Base-by-base conservation (phyloP, 1,140 invertebrate genomes). In the Helicorthomorpha holstii region DNA sequence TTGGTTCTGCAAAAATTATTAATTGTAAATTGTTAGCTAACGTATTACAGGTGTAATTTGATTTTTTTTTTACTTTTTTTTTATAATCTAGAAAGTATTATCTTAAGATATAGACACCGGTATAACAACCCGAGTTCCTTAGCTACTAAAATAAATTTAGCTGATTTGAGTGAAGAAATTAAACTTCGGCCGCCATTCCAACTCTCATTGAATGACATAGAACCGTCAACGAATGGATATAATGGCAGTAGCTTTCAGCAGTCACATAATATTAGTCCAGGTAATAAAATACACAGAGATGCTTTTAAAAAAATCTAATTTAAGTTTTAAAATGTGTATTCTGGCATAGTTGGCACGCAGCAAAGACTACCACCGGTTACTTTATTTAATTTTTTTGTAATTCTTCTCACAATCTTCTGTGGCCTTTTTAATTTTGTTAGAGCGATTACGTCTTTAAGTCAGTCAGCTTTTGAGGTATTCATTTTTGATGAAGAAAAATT, bases 111-210 rank as follows among this genome's bases (percentile, higher is more conserved):
- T 16, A 63, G 66, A 50, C 62, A 67, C 38, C 58, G 61, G 27
- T 70, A 69, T 54, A 69, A 69, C 52, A 68, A 66, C 48, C 65
- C 66, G 3, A 61, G 67, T 45, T 62, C 61, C 16, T 54, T 69
- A 25, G 64, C 60, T 27, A 66, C 67, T 16, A 61, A 60, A 56
- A 48, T 69, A 7, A 68, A 70, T 58, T 56, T 70, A 19, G 55
- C 64, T 24, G 63, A 67, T 55, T 57, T 70, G 34, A 68, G 63
- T 54, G 55, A 58, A 42, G 67, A 69, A 58, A 56, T 69, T 10
- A 63, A 63, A 48, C 56, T 68, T 14, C 54, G 64, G 49, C 68
- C 68, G 43, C 68, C 69, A 38, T 60, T 63, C 44, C 51, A 60
- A 26, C 56, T 70, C 7, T 55, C 59, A 48, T 49, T 62, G 12